These are phyloP conservation scores for Sipha maydis DNA, from an alignment of 2,888 invertebrate genomes.

Conservation along the genomic window DNA sequence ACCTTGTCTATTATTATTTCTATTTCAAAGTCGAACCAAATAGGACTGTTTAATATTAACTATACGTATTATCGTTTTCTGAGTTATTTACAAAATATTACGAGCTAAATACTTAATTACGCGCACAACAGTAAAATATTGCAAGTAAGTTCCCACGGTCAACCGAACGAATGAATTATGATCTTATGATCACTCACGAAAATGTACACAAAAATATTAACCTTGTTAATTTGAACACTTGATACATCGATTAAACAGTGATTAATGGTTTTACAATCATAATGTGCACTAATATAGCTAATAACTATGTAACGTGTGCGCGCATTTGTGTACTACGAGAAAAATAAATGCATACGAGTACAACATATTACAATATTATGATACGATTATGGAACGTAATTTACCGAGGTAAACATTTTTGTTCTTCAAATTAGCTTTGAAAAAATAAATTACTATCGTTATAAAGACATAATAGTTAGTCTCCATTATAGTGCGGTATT, in stretches of 20 bases:
- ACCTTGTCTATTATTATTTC: too few species aligned
- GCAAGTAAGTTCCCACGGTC: slow-evolving; percentile 35
- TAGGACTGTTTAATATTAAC: too few species aligned
- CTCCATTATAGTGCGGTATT: neutral
- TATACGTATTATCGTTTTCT: neutral
- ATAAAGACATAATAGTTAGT: neutral
- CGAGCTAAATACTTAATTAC: neutral
- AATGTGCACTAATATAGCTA: neutral
- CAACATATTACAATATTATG: neutral
- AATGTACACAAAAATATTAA: slow-evolving; percentile 26
- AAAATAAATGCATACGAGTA: neutral
- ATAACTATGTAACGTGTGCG: neutral
- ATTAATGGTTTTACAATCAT: slow-evolving; percentile 6
- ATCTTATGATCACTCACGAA: neutral
- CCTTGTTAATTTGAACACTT: slow-evolving; percentile 9
- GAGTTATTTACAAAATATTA: slow-evolving; percentile 12
- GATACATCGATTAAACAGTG: neutral
- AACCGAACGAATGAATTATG: slow-evolving; percentile 7
- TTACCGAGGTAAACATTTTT: neutral
- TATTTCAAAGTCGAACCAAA: too few species aligned
- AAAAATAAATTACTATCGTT: neutral
- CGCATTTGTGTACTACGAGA: neutral
- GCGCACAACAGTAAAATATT: neutral
- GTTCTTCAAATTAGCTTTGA: neutral
- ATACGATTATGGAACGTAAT: neutral